Evolutionary conservation across 2,113 vertebrate genomes (phyloP).

Genomic region (Lepus europaeus): DNA sequence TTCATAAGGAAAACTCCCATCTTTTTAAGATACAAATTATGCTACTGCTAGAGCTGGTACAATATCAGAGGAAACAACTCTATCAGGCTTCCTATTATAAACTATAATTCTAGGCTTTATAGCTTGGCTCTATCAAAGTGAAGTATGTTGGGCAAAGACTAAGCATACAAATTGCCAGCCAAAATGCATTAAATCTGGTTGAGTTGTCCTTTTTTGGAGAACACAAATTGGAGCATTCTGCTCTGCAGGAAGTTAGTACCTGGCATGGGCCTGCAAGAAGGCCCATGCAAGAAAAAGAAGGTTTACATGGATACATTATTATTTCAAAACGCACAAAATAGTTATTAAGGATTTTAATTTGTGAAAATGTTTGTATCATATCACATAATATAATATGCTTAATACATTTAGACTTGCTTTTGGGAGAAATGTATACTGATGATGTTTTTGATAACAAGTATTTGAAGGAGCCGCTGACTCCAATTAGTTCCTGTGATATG

Average conservation of each 20-base stretch:
- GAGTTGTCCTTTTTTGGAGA: slow-evolving; percentile 73
- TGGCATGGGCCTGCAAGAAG: slow-evolving; percentile 34
- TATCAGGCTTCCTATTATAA: slow-evolving; percentile 79
- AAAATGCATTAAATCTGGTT: slow-evolving; percentile 79
- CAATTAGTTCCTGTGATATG: not conserved
- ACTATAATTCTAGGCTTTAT: slow-evolving; percentile 82
- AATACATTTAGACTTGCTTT: not conserved
- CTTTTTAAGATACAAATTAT: slow-evolving; percentile 73
- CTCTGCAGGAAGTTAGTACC: slow-evolving; percentile 42
- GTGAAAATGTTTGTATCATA: not conserved
- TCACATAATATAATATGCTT: not conserved
- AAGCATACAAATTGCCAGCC: slow-evolving; percentile 80
- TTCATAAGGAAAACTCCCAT: slow-evolving; percentile 59
- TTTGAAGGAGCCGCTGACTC: not conserved
- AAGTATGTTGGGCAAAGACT: slow-evolving; percentile 77
- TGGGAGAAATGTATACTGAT: not conserved
- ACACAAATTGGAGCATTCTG: slow-evolving; percentile 66
- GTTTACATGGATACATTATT: slow-evolving; percentile 40
- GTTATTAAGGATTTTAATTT: slow-evolving; percentile 4
- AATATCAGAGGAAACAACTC: slow-evolving; percentile 68
- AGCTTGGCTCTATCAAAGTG: slow-evolving; percentile 74
- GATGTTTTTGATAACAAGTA: not conserved
- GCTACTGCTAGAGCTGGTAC: not conserved
- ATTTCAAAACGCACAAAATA: slow-evolving; percentile 35
- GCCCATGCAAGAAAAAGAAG: not conserved